These are phyloP conservation scores for Tetragonisca angustula DNA, from an alignment of 2,888 invertebrate genomes.

Conservation along the genomic window DNA sequence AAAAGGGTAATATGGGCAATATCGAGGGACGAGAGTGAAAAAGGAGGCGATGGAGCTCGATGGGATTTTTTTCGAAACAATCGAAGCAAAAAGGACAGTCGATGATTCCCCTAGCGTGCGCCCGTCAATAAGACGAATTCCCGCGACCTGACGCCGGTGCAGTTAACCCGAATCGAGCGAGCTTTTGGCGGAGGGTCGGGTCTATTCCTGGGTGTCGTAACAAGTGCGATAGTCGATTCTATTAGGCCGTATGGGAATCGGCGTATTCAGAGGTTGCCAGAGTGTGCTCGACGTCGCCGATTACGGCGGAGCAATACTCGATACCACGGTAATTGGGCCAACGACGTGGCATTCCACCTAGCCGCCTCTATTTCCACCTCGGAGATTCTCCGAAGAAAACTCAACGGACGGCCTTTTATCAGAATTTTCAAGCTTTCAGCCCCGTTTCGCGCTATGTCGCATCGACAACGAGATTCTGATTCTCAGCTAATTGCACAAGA, in stretches of 20 bases:
- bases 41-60: neutral
- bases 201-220: constrained; percentile 48
- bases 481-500: no score
- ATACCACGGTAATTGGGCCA: constrained; percentile 62
- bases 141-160: neutral
- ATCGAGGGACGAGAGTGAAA: neutral
- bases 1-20: neutral
- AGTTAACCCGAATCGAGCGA: constrained; percentile 43
- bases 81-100: neutral
- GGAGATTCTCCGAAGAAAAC: neutral
- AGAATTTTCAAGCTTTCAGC: neutral
- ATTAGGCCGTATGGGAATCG: constrained; percentile 63
- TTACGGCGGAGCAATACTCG: constrained; percentile 55
- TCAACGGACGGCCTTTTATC: neutral
- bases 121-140: constrained; percentile 34
- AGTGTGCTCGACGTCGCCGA: constrained; percentile 48
- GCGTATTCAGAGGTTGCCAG: constrained; percentile 42
- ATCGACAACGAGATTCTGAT: no score
- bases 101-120: neutral
- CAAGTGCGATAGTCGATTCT: constrained; percentile 63
- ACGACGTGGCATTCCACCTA: constrained; percentile 33
- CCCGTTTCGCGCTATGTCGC: neutral
- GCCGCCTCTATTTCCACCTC: constrained; percentile 13
- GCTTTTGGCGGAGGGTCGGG: neutral
- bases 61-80: neutral